Base-by-base conservation (phyloP, 2,113 vertebrate species). In the Megaleporinus macrocephalus region DNA sequence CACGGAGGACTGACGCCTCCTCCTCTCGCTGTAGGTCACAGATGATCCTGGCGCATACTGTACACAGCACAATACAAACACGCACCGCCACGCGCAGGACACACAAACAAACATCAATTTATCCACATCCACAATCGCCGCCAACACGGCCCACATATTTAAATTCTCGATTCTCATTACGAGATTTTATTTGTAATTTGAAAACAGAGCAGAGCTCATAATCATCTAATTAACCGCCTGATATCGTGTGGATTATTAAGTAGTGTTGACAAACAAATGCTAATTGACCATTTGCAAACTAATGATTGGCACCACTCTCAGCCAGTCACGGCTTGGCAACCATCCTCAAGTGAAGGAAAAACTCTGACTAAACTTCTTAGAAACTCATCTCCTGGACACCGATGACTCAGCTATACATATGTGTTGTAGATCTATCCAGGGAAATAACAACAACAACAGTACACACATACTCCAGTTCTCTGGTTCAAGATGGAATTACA, bases 1-100 rank as follows among this genome's bases (percentile, higher is more conserved):
- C 20, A 71, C 44, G 36, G 41, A 79, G 78, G 76, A 79, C 53
- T 70, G 66, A 70, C 55, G 72, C 59, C 73, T 65, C 3, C 33
- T 71, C 24, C 57, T 57, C 24, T 44, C 5, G 26, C 33, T 71
- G 66, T 59, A 61, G 66, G 24, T 71, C 68, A 72, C 24, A 18
- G 4, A 71, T 30, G 66, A 71, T 47, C 49, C 16, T 70, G 29
- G 22, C 36, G 41, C 26, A 13, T 70, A 70, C 66, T n/a, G 36
- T 44, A 70, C 20, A n/a, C 33, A 24, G n/a, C 20, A 22, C 65
- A 13, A 70, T 44, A 4, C 33, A 70, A 33, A 62, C 63, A 79
- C 68, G 63, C 41, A 83, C 24, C 22, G 30, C 51, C 7, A 33
- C 6, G 15, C 14, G 16, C 62, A 49, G 2, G 16, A 36, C 65